phyloP scores from a whole-genome alignment of 1,140 invertebrate genomes.

The Pseudomyrmex concolor region DNA sequence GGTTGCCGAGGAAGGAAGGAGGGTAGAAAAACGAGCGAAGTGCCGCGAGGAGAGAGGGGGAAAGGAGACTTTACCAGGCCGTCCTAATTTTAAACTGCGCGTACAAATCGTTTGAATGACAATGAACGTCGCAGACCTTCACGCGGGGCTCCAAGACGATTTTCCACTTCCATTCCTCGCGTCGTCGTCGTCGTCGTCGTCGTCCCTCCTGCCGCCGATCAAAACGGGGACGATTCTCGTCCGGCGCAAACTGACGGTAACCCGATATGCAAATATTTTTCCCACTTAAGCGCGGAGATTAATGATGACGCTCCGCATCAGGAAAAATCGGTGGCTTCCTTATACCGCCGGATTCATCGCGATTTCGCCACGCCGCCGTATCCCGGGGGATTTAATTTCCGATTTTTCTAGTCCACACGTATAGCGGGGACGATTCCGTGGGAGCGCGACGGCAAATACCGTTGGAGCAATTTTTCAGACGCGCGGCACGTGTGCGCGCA shows the following conservation, averaged over 20 bases:
- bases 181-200: background rate
- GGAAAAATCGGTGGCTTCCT: constrained; percentile 50
- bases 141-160: constrained; percentile 36
- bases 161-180: background rate
- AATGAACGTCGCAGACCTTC: constrained; percentile 70
- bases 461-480: constrained; percentile 17
- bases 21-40: constrained; percentile 34
- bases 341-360: constrained; percentile 40
- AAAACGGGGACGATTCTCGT: constrained; percentile 63
- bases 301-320: constrained; percentile 68
- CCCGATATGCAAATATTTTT: constrained; percentile 82
- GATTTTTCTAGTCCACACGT: constrained; percentile 73
- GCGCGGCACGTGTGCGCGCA: background rate
- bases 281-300: constrained; percentile 76
- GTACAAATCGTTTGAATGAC: constrained; percentile 80
- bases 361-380: constrained; percentile 58
- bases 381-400: constrained; percentile 76
- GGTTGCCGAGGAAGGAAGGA: constrained; percentile 29
- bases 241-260: constrained; percentile 59
- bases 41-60: background rate
- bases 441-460: constrained; percentile 32
- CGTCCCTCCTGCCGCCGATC: background rate
- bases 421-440: constrained; percentile 56
- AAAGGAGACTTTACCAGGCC: constrained; percentile 15
- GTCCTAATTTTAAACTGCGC: constrained; percentile 80